Conservation (phyloP, 30 jellyfish, hydroid and myxozoan species). For the Aurelia aurita region DNA sequence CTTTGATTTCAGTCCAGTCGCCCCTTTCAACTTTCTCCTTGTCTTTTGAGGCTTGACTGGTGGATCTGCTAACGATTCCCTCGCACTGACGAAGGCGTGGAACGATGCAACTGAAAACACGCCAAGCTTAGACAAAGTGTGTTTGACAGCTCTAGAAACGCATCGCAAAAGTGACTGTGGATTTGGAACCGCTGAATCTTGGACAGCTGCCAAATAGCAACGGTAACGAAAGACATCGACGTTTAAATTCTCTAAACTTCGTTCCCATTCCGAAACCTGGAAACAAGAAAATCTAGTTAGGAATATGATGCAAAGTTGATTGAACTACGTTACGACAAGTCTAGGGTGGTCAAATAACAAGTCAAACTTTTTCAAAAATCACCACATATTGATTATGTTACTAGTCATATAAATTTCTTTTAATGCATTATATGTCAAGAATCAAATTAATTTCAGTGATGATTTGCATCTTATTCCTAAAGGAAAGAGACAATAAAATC, state of each 20-base stretch:
- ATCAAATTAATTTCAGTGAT: too few relatives aligned
- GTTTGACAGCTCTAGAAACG: constrained; percentile 86
- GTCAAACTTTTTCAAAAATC: too few relatives aligned
- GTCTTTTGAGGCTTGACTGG: constrained; percentile 67
- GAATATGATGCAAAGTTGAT: too few relatives aligned
- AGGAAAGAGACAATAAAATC: too few relatives aligned
- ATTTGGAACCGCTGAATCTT: constrained; percentile 80
- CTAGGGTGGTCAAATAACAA: too few relatives aligned
- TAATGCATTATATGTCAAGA: too few relatives aligned
- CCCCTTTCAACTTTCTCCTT: constrained; percentile 59
- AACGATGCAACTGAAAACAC: constrained; percentile 94
- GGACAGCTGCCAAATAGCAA: constrained; percentile 85
- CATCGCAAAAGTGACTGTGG: constrained; percentile 89
- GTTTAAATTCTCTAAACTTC: constrained; percentile 80
- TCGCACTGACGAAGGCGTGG: constrained; percentile 82
- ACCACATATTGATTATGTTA: too few relatives aligned
- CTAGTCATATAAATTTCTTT: too few relatives aligned
- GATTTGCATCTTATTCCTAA: too few relatives aligned
- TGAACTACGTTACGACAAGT: too few relatives aligned
- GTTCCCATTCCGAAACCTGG: constrained; percentile 96
- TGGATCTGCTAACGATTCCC: constrained; percentile 69
- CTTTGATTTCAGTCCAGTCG: constrained; percentile 80
- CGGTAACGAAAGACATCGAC: constrained; percentile 74
- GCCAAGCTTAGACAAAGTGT: constrained; percentile 89
- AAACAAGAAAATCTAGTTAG: not conserved